Conservation (phyloP, 1,140 invertebrate species). For the Leptinotarsa undecemlineata region DNA sequence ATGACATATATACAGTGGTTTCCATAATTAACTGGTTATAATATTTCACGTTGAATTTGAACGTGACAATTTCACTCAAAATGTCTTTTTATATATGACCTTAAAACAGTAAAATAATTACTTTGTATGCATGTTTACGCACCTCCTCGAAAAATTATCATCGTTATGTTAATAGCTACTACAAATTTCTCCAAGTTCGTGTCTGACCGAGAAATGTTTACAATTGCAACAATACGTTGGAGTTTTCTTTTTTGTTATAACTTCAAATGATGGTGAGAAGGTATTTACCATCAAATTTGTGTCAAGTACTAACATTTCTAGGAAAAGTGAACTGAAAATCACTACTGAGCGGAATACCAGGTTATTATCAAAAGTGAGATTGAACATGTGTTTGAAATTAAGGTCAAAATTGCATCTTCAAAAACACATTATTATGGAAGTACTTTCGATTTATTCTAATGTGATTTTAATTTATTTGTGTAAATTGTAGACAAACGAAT, state of each 20-base stretch:
- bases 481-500: no score
- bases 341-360: background rate
- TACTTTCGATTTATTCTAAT: background rate
- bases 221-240: background rate
- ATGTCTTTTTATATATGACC: background rate
- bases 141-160: background rate
- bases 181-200: constrained; percentile 1
- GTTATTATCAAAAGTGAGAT: no score
- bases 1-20: no score
- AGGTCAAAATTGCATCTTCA: no score
- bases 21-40: no score
- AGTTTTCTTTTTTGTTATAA: background rate
- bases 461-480: background rate
- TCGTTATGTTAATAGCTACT: background rate
- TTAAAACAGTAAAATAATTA: background rate
- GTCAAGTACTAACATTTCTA: background rate
- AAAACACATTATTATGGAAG: background rate
- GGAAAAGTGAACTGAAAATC: background rate
- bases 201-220: background rate
- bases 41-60: no score
- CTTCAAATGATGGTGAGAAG: background rate
- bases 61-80: no score
- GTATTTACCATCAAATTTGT: background rate
- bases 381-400: no score
- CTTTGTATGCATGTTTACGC: background rate